These are phyloP conservation scores for Drosophila nr. perissopoda DNA, from an alignment of 2,888 invertebrate genomes.

Conservation along the genomic window DNA sequence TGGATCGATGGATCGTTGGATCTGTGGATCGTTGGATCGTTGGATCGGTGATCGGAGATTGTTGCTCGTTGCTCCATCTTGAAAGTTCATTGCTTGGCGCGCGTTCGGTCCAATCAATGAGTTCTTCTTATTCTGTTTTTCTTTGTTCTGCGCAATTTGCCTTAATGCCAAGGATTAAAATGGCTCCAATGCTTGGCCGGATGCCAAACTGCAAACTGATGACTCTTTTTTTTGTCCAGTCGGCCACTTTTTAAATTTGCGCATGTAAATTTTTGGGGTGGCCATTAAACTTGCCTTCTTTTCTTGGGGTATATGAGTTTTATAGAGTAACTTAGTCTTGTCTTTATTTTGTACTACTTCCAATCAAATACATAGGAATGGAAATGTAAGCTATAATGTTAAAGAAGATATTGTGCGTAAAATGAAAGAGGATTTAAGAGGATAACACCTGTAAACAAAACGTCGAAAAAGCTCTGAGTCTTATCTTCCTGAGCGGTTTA, in stretches of 20 bases:
- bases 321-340: not conserved
- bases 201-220: constrained; percentile 57
- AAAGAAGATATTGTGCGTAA: not conserved
- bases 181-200: constrained; percentile 48
- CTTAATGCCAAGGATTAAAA: constrained; percentile 75
- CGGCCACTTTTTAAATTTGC: constrained; percentile 57
- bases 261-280: constrained; percentile 71
- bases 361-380: not conserved
- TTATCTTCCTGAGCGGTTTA: not conserved
- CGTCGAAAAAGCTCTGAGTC: not conserved
- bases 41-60: constrained; percentile 16
- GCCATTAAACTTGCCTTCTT: constrained; percentile 21
- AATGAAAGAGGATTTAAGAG: not conserved
- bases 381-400: not conserved
- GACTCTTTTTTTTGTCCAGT: constrained; percentile 67
- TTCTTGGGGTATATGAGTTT: constrained; percentile 34
- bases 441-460: not conserved
- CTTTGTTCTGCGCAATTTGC: constrained; percentile 66
- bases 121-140: constrained; percentile 18
- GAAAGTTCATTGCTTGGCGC: constrained; percentile 52
- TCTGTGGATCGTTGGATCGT: constrained; percentile 12
- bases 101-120: constrained; percentile 43
- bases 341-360: no score
- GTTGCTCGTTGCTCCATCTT: constrained; percentile 27
- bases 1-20: constrained; percentile 12